Evolutionary conservation across 2,113 vertebrate species (phyloP).

Genomic region (Microcebus griseorufus): DNA sequence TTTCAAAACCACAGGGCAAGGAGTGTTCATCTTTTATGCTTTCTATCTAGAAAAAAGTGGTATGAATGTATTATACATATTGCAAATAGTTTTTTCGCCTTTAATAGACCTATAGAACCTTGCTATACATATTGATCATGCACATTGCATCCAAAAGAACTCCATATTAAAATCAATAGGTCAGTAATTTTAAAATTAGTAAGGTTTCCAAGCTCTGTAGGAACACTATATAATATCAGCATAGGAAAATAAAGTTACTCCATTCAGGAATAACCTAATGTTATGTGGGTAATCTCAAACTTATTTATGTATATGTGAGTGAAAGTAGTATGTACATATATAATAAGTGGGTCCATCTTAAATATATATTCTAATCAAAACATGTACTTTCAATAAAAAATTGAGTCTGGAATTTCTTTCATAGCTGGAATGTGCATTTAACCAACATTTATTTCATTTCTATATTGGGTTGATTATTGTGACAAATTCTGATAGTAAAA

Average conservation of each 20-base stretch:
- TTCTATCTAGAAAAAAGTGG: not conserved
- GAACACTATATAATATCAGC: not conserved
- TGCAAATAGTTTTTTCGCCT: not conserved
- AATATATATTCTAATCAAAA: not conserved
- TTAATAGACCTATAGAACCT: not conserved
- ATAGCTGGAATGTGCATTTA: not conserved
- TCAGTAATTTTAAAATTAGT: not conserved
- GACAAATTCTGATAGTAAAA: not conserved
- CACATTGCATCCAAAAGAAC: not conserved
- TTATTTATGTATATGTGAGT: not conserved
- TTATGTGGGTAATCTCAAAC: not conserved
- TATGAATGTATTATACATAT: not conserved
- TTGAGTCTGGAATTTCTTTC: not conserved
- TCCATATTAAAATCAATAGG: not conserved
- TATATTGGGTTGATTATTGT: not conserved
- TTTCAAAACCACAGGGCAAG: slow-evolving; percentile 65
- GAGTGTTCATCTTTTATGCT: slow-evolving; percentile 61
- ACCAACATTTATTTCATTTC: not conserved
- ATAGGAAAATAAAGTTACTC: not conserved
- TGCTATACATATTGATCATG: not conserved
- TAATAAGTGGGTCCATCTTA: not conserved
- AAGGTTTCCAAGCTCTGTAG: not conserved
- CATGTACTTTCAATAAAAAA: not conserved
- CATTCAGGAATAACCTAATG: not conserved
- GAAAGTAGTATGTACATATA: not conserved